Base-by-base conservation (phyloP, 1,140 invertebrate genomes). In the Lysiphlebus fabarum region DNA sequence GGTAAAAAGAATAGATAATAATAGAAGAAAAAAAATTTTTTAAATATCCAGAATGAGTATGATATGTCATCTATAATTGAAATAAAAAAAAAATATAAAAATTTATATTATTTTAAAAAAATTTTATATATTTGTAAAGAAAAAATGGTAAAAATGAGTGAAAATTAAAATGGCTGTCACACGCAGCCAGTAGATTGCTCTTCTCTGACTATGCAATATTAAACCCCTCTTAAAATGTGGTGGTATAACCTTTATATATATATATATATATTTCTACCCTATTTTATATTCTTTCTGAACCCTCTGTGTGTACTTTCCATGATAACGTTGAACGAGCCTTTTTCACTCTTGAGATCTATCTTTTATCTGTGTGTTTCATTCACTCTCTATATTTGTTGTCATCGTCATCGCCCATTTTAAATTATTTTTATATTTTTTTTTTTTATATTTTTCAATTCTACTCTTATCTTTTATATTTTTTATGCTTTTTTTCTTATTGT, bases 91-190 rank as follows among this genome's bases (percentile, higher is more conserved):
- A 63, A 53, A 12, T 48, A 63, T 62, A 65, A 60, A 62, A 62
- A 17, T 17, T 17, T 17, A 1, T 17, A 17, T 17, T 17, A 17
- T 17, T 17, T 17, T 17, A n/a, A n/a, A n/a, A n/a, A n/a, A n/a
- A n/a, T 17, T 17, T 17, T 17, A n/a, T n/a, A n/a, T n/a, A n/a
- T 45, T 12, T 17, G 1, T 9, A 4, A 4, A 33, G 34, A 8
- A 49, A 59, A n/a, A 44, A 59, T 61, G 61, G 58, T 61, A 47
- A 45, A 40, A 50, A 38, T 42, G 54, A 65, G 57, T 57, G 64
- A 66, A 56, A 73, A 75, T 73, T 75, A 74, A 75, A 75, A 74
- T 73, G 73, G 71, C 70, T 71, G 70, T 74, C 72, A 71, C 69
- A 66, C 66, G 68, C 71, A 72, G 67, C 59, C 45, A 49, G 43